Evolutionary conservation across 2,113 vertebrate genomes (phyloP), one percentile per base, ranked within the genome.

Genomic region (Vulpes vulpes): DNA sequence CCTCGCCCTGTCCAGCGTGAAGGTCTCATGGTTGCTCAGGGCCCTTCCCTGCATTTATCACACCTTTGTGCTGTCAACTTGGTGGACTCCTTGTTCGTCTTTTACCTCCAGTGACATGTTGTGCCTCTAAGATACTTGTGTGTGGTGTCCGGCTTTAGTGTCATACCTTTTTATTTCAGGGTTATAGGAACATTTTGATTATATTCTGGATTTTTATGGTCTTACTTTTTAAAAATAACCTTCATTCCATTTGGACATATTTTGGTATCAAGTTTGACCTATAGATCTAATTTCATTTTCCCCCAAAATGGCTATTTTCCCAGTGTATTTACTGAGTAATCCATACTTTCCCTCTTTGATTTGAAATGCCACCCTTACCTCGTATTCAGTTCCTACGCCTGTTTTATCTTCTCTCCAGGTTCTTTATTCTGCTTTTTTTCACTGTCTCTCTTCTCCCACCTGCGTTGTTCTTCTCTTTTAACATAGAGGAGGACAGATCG

Each of bases 391-490:
- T 85, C 16, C 73, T 20, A 15, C 4, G 2, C 19, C 3, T 9
- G 3, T 83, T 67, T 93, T n/a, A 57, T 49, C 81, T 67, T 49
- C 49, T 49, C 19, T 71, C 11, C 35, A 59, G 27, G 38, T 22
- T n/a, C 30, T 43, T 78, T 67, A 79, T 23, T 73, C 30, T n/a
- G 8, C 15, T 32, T 20, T 11, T 11, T n/a, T 35, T 2, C 1
- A 27, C 32, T 49, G 12, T 1, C 22, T 80, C 7, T 49, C 19
- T 43, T 64, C 11, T 62, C 8, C 19, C 16, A 0, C n/a, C 0
- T n/a, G 65, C n/a, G 32, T 17, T 8, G 65, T 8, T 59, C 7
- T 38, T 55, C 14, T 53, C 19, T 80, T 16, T 59, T 53, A 30
- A 17, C 62, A 51, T 11, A 53, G 20, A 64, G 27, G 38, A 25